Base-by-base conservation (phyloP, 2,888 invertebrate species). In the Troides helena region DNA sequence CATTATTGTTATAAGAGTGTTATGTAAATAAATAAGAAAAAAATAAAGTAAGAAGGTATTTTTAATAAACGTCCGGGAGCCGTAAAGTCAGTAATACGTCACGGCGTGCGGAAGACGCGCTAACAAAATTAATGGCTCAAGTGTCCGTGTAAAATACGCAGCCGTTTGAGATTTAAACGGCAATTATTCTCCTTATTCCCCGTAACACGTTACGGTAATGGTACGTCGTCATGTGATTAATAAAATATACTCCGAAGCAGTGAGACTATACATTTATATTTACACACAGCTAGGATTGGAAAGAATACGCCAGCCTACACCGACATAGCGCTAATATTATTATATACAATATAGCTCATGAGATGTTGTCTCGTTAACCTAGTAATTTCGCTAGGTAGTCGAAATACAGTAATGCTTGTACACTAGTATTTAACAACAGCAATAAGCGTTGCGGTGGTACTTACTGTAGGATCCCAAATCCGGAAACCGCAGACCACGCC, bases 81-180 rank as follows among this genome's bases (percentile, higher is more conserved):
- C 25, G 58, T 58, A 58, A 58, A 58, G 58, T 25, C 58, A 23
- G 58, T 58, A 58, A 58, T 58, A 58, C 58, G 58, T 58, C 58
- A 58, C 58, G 25, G 25, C 58, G 6, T 4, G 21, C 14, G 58
- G 58, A 58, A 58, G 58, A 58, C 7, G 58, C 58, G 58, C 58
- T 58, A 58, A 58, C 58, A 58, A 58, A 58, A 58, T 58, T 58
- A 58, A 58, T 58, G 58, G 58, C 58, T 58, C 23, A 58, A 58
- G 58, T 23, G 58, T 25, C 23, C 58, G 21, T 58, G 58, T 58
- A 58, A 58, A 58, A 58, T 58, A 21, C 58, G 58, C 23, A 58
- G 58, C 23, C 58, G 58, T 58, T 58, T 21, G 58, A 23, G 58
- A 58, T 58, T 58, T 58, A 58, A 21, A 23, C 58, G 58, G 58